Base-by-base conservation (phyloP, 2,113 vertebrate genomes). In the Hypocryptadius cinnamomeus region DNA sequence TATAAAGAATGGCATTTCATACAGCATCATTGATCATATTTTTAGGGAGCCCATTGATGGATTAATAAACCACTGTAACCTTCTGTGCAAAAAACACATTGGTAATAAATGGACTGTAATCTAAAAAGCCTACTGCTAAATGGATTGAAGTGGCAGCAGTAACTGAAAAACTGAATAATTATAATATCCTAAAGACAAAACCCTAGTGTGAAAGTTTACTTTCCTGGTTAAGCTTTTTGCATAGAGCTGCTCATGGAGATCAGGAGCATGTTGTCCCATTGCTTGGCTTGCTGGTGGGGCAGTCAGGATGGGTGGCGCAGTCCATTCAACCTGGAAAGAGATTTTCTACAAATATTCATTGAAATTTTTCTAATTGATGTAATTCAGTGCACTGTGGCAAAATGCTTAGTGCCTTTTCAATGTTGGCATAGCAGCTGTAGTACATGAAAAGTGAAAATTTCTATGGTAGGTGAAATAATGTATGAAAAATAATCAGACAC, bases 1-100 rank as follows among this genome's bases (percentile, higher is more conserved):
- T 89, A 83, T 94, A 94, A 97, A 97, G 95, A 97, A 96, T 95
- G 95, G 92, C 94, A 97, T 96, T 97, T 97, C 96, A 81, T 96
- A 80, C 81, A 86, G 84, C 73, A 74, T 95, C 73, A 53, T 96
- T 96, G 93, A 97, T 98, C 96, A 95, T 95, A 93, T 87, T 96
- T 97, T 97, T 97, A 97, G 96, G 96, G 95, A 97, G 92, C 87
- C 74, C 31, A 40, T 57, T 97, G 97, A 97, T 97, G 88, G 94
- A 97, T 98, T 97, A 97, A 97, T 97, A 97, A 96, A 97, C 96
- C 12, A 6, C 91, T 53, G 63, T 96, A 97, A 96, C 95, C 92
- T 97, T 96, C 95, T 97, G 79, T 94, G 94, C 92, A 97, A 96
- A 97, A 96, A 96, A 89, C 94, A 80, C 65, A 15, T 96, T 97